Evolutionary conservation across 1,140 invertebrate genomes (phyloP), one percentile per base, ranked within the genome.

Genomic region (Phocides pigmalion): DNA sequence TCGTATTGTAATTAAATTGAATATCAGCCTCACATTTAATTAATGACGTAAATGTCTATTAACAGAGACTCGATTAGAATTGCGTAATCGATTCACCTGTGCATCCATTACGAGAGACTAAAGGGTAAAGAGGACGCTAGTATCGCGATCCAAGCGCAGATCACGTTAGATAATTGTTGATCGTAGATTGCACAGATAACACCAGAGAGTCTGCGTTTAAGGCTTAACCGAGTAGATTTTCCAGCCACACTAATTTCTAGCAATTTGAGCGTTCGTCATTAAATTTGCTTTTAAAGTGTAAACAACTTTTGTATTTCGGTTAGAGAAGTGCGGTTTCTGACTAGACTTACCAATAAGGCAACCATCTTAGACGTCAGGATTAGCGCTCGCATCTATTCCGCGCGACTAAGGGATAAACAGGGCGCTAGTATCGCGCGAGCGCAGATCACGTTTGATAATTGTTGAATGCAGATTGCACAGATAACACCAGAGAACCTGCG

Each of bases 81-180:
- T 61, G 25, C 28, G 56, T 19, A 47, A 61, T 12, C 47, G 25
- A n/a, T n/a, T 61, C 56, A 61, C 56, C 56, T 61, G 56, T 16
- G 25, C 22, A 15, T 46, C 42, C 41, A 61, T 61, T 61, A 61
- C 25, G 25, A 51, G 54, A 25, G 14, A 42, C 42, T 59, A 46
- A 59, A 59, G 54, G 54, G 15, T 42, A 59, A 15, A 46, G 54
- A 35, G 54, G 54, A 25, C 54, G 54, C 54, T 25, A 59, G 54
- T 59, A 42, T 59, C 54, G 54, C 41, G 42, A 59, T 42, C 47
- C 54, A 42, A 46, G 54, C 41, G 54, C 54, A 59, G 54, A 59
- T 59, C 54, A 42, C 54, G 41, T 25, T 42, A 16, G 54, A 59
- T 59, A 59, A 59, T 42, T 46, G 54, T 42, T 25, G 54, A 59